Evolutionary conservation across 2,888 invertebrate species (phyloP).

Genomic region (Opisthograptis luteolata): DNA sequence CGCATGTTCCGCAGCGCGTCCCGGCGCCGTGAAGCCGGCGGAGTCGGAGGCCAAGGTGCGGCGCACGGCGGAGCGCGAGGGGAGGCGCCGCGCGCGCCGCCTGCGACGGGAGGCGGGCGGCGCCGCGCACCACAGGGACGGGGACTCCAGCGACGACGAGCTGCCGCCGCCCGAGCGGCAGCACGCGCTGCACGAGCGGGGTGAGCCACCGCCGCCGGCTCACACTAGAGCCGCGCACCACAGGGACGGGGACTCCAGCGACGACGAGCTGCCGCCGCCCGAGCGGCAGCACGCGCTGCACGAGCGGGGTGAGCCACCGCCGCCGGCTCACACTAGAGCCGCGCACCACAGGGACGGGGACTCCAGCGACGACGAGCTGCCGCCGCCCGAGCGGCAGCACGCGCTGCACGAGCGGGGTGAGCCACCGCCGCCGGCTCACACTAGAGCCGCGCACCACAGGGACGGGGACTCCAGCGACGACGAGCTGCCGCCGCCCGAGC

Average conservation of each 20-base stretch:
- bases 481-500: slow-evolving; percentile 93
- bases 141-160: slow-evolving; percentile 98
- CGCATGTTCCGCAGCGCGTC: slow-evolving; percentile 46
- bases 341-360: slow-evolving; percentile 93
- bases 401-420: slow-evolving; percentile 66
- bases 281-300: slow-evolving; percentile 83
- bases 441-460: slow-evolving; percentile 86
- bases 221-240: slow-evolving; percentile 85
- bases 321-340: no score
- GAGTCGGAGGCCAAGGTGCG: slow-evolving; percentile 88
- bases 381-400: slow-evolving; percentile 89
- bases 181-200: slow-evolving; percentile 75
- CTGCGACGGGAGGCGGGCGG: slow-evolving; percentile 87
- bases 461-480: slow-evolving; percentile 99
- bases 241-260: slow-evolving; percentile 97
- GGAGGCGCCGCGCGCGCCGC: slow-evolving; percentile 93
- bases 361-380: slow-evolving; percentile 98
- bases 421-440: no score
- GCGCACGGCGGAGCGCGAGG: slow-evolving; percentile 95
- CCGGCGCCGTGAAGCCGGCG: slow-evolving; percentile 50
- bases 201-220: slow-evolving; percentile 43
- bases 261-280: slow-evolving; percentile 96
- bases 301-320: slow-evolving; percentile 54
- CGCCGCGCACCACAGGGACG: slow-evolving; percentile 89
- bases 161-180: slow-evolving; percentile 91